A percentile compares a stretch with the other conserved stretches of the same genome.
phyloP scores from a whole-genome alignment of 2,797 vertebrate genomes.

The Silurus lanzhouensis region DNA sequence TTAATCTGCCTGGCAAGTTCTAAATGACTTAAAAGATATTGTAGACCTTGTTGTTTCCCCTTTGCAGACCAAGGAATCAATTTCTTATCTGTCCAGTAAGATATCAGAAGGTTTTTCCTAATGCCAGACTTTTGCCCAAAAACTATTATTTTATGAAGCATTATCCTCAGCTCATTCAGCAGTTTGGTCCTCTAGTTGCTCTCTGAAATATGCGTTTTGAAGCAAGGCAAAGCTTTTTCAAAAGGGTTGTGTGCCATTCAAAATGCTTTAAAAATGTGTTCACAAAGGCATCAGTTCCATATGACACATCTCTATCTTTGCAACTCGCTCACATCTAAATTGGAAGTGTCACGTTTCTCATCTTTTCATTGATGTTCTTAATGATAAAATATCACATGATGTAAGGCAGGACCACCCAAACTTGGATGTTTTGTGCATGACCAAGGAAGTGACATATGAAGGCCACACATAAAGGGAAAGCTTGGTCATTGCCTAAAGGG shows the following conservation, averaged over 20 bases:
- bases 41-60: conserved; percentile 37
- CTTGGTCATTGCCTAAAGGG: background rate
- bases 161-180: background rate
- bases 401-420: background rate
- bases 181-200: background rate
- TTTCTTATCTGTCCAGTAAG: conserved; percentile 23
- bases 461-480: background rate
- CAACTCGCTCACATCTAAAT: background rate
- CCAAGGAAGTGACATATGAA: background rate
- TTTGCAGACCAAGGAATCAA: conserved; percentile 9
- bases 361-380: background rate
- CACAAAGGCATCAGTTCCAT: background rate
- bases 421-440: background rate
- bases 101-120: conserved; percentile 12
- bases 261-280: background rate
- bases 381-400: background rate
- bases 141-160: background rate
- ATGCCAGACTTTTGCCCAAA: background rate
- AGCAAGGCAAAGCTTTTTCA: background rate
- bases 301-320: background rate
- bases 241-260: background rate
- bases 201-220: background rate
- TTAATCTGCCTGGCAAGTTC: conserved; percentile 7
- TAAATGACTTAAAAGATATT: conserved; percentile 19
- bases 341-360: background rate